These are phyloP conservation scores for Acrobasis consociella DNA, from an alignment of 2,888 invertebrate species.

Conservation along the genomic window DNA sequence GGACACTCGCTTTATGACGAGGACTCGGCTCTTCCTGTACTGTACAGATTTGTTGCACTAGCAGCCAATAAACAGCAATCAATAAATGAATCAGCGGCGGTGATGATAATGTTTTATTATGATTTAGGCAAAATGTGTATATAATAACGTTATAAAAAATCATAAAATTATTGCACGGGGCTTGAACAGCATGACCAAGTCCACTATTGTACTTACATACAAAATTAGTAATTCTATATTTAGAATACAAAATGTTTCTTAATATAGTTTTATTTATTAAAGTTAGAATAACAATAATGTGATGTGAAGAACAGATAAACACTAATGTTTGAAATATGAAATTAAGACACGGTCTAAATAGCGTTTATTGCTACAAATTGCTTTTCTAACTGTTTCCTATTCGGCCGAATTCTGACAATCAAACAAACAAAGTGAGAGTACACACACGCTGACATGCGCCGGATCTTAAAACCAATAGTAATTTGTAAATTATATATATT, in stretches of 20 bases:
- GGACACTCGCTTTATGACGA: slow-evolving; percentile 65
- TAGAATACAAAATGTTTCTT: not conserved
- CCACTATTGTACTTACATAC: too few species aligned
- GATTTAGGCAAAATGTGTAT: too few species aligned
- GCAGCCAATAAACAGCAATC: slow-evolving; percentile 43
- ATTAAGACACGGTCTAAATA: slow-evolving; percentile 60
- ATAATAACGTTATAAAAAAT: too few species aligned
- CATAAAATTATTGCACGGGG: too few species aligned
- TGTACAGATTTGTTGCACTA: slow-evolving; percentile 55
- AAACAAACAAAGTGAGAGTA: slow-evolving; percentile 21
- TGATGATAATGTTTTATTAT: too few species aligned
- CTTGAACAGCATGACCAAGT: too few species aligned
- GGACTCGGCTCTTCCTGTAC: slow-evolving; percentile 42
- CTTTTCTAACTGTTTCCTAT: slow-evolving; percentile 53
- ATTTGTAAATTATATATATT: too few species aligned
- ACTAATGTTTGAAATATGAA: slow-evolving; percentile 48
- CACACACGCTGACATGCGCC: too few species aligned
- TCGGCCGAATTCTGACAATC: slow-evolving; percentile 33
- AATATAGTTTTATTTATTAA: not conserved
- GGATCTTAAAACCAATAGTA: too few species aligned
- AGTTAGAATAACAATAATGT: slow-evolving; percentile 29
- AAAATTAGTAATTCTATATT: too few species aligned
- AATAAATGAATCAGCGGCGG: slow-evolving; percentile 37
- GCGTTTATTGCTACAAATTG: slow-evolving; percentile 55
- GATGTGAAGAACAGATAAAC: slow-evolving; percentile 53